These are phyloP conservation scores for Agrochola lota DNA, from an alignment of 2,888 invertebrate species.

Conservation along the genomic window DNA sequence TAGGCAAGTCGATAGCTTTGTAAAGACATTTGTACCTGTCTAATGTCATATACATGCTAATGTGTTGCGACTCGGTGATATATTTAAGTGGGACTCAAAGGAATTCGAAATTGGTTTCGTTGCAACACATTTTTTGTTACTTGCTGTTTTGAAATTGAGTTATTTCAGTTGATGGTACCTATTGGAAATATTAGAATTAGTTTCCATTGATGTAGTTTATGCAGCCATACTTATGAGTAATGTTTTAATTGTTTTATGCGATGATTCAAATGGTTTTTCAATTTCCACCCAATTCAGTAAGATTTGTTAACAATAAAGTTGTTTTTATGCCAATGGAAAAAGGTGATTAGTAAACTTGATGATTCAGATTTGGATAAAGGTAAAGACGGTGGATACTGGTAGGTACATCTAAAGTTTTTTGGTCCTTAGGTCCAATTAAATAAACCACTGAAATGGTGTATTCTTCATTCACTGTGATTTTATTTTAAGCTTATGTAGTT, in stretches of 20 bases:
- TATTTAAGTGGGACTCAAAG: slow-evolving; percentile 65
- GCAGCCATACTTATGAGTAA: neutral
- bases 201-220: slow-evolving; percentile 2
- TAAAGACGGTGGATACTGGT: neutral
- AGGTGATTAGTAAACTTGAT: neutral
- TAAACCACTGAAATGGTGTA: neutral
- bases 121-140: slow-evolving; percentile 9
- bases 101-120: slow-evolving; percentile 63
- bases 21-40: slow-evolving; percentile 87
- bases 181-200: slow-evolving; percentile 3
- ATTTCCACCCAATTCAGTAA: neutral
- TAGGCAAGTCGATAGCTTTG: slow-evolving; percentile 76
- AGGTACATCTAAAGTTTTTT: neutral
- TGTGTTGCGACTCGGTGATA: slow-evolving; percentile 69
- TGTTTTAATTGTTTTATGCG: neutral
- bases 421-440: neutral
- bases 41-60: slow-evolving; percentile 83
- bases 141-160: slow-evolving; percentile 17
- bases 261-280: neutral
- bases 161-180: neutral
- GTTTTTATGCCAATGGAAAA: neutral
- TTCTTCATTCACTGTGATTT: neutral
- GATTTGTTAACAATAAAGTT: neutral
- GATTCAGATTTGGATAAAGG: neutral
- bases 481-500: neutral